These are phyloP conservation scores for Drosophila recens DNA, from an alignment of 2,888 invertebrate species.

Conservation along the genomic window DNA sequence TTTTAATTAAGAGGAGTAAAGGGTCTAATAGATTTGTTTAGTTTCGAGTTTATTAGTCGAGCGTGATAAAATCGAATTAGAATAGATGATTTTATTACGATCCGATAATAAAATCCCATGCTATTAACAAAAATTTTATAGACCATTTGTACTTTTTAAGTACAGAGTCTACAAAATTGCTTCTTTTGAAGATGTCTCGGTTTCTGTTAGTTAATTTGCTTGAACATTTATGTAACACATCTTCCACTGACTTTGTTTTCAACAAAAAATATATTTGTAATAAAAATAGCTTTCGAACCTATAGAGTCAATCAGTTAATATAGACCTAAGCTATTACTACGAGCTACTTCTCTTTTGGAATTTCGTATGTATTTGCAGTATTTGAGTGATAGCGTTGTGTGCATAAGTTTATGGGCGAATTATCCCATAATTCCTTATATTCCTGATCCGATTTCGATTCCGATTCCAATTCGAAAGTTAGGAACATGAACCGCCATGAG, in stretches of 20 bases:
- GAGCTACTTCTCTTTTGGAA: constrained; percentile 35
- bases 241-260: constrained; percentile 36
- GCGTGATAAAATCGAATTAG: too few species aligned
- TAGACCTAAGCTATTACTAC: constrained; percentile 27
- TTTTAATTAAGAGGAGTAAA: too few species aligned
- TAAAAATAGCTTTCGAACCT: constrained; percentile 32
- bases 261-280: constrained; percentile 22
- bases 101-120: too few species aligned
- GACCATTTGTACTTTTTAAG: too few species aligned
- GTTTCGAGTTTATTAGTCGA: too few species aligned
- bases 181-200: neutral
- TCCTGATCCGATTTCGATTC: neutral
- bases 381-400: constrained; percentile 33
- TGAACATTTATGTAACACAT: constrained; percentile 13
- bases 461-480: neutral
- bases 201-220: neutral
- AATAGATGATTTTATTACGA: too few species aligned
- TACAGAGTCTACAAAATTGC: neutral
- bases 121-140: too few species aligned
- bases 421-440: constrained; percentile 2
- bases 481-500: constrained; percentile 64
- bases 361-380: constrained; percentile 40
- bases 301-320: constrained; percentile 35
- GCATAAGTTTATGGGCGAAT: constrained; percentile 29
- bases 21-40: too few species aligned